Evolutionary conservation across 2,888 invertebrate genomes (phyloP), one percentile per base, ranked within the genome.

Genomic region (Anarsia innoxiella): DNA sequence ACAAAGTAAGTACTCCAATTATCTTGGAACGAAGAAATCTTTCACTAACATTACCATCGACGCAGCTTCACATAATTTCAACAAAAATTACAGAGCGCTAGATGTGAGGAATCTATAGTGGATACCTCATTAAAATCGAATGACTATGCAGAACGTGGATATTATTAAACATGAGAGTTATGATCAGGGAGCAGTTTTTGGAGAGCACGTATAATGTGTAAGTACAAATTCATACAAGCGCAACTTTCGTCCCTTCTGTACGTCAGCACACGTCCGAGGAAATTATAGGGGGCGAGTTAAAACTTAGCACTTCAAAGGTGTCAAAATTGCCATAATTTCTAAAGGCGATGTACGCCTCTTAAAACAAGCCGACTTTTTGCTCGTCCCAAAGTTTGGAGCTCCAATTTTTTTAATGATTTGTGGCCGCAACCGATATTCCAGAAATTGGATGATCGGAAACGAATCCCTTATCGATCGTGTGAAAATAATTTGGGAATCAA

Each of bases 271-370:
- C 75, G 73, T 75, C 60, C 31, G 25, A 42, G 42, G 40, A 79
- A 82, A 83, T 83, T 80, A 82, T 70, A 76, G 75, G 71, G 77
- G 56, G 59, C 56, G 66, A 56, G 51, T 53, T 61, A 67, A 66
- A 75, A 76, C 76, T 80, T 83, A 80, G 77, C 83, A 78, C 82
- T 77, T 59, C 66, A 74, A 70, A 83, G 83, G 83, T 84, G 83
- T 84, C 68, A 83, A 84, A 80, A 84, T 84, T 84, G 82, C 83
- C 83, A 72, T 83, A 80, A 84, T 83, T 78, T 68, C 56, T 64
- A 67, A 67, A 59, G 62, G 63, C 57, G 61, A 56, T 59, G 58
- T 65, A 59, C 83, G 76, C 82, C 78, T 66, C 55, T 54, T 70
- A 71, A 75, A 75, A 66, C 64, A 69, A 68, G 73, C 78, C 77